Evolutionary conservation across 2,113 vertebrate species (phyloP).

Genomic region (Sphaerodactylus townsendi): DNA sequence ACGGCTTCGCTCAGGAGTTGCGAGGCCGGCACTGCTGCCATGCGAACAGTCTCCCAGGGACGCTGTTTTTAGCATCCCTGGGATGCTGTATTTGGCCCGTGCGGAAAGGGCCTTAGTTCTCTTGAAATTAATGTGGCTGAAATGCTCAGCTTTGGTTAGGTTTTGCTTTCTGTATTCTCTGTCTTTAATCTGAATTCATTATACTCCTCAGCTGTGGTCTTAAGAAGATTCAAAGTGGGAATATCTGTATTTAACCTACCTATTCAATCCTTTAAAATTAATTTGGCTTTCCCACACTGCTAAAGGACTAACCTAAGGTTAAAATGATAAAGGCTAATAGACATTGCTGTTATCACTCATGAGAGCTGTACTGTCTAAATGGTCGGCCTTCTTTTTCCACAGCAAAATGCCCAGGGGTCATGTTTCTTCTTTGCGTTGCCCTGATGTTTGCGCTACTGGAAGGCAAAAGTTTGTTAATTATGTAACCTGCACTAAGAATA

Average conservation of each 20-base stretch:
- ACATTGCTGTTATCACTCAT: conserved; percentile 28
- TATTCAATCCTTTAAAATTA: conserved; percentile 51
- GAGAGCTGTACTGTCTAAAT: conserved; percentile 35
- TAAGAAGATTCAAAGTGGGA: conserved; percentile 34
- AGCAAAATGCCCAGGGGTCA: conserved; percentile 15
- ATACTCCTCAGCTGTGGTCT: conserved; percentile 50
- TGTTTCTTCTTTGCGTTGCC: conserved; percentile 1
- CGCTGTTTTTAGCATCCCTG: too few relatives aligned
- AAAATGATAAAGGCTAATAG: conserved; percentile 32
- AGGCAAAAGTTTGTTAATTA: conserved; percentile 7
- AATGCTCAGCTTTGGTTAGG: not conserved
- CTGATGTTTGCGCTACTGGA: not conserved
- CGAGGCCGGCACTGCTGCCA: too few relatives aligned
- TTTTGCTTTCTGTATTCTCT: conserved; percentile 24
- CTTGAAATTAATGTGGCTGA: not conserved
- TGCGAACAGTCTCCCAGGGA: too few relatives aligned
- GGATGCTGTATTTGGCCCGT: too few relatives aligned
- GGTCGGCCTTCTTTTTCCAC: conserved; percentile 18
- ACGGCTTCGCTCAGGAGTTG: too few relatives aligned
- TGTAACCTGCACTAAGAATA: not conserved
- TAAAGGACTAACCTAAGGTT: conserved; percentile 30
- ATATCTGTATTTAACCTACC: conserved; percentile 33
- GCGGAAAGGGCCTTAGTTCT: too few relatives aligned
- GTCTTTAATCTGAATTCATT: conserved; percentile 51
- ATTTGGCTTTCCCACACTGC: conserved; percentile 40